Conservation (phyloP, 2,888 invertebrate genomes). For the Hedychridium roseum region DNA sequence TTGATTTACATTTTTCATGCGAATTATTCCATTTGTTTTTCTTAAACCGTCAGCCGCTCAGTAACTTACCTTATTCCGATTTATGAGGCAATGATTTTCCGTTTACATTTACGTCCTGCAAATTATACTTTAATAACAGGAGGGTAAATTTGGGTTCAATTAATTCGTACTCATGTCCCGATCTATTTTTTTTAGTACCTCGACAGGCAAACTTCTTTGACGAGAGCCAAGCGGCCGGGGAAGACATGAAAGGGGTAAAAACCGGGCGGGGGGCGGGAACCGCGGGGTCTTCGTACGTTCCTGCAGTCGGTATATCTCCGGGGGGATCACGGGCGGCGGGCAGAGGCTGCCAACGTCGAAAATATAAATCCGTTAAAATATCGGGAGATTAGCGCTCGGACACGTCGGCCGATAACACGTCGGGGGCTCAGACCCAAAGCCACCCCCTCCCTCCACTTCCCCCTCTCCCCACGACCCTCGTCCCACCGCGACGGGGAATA, state of each 20-base stretch:
- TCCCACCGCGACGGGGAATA: neutral
- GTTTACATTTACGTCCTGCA: too few relatives aligned
- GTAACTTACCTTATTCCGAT: too few relatives aligned
- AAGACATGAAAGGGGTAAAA: neutral
- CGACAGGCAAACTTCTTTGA: too few relatives aligned
- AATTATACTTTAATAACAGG: too few relatives aligned
- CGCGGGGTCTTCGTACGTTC: slow-evolving; percentile 29
- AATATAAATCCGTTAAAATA: slow-evolving; percentile 62
- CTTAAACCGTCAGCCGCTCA: too few relatives aligned
- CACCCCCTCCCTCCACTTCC: slow-evolving; percentile 1
- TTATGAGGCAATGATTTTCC: too few relatives aligned
- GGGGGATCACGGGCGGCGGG: slow-evolving; percentile 19
- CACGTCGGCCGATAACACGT: slow-evolving; percentile 49
- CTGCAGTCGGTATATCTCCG: slow-evolving; percentile 28
- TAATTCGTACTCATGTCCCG: too few relatives aligned
- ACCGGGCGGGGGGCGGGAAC: slow-evolving; percentile 8
- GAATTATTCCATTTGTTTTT: too few relatives aligned
- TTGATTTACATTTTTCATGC: too few relatives aligned
- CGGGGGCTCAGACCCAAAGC: slow-evolving; percentile 37
- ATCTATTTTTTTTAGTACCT: too few relatives aligned
- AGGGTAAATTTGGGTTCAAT: too few relatives aligned
- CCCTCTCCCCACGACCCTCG: neutral
- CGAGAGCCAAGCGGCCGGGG: too few relatives aligned
- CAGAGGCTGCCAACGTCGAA: slow-evolving; percentile 38
- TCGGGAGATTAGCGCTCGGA: slow-evolving; percentile 60